Conservation (phyloP, 1,140 invertebrate genomes). For the Periplaneta americana region DNA sequence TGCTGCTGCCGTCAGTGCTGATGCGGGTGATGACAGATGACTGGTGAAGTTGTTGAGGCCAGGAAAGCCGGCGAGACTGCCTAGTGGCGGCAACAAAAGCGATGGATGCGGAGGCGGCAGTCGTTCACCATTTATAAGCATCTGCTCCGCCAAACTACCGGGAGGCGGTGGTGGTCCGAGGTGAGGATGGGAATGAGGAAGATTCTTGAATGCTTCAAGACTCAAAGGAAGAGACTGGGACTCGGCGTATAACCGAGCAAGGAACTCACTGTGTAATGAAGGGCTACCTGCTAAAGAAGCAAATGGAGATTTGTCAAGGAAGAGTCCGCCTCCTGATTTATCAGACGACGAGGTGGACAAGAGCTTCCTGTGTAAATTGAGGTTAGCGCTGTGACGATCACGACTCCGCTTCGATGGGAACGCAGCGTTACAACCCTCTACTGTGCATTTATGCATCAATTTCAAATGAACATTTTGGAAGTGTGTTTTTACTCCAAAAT, state of each 20-base stretch:
- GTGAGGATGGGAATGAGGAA: slow-evolving; percentile 28
- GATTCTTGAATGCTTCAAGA: slow-evolving; percentile 48
- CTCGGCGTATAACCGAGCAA: slow-evolving; percentile 77
- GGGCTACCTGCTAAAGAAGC: slow-evolving; percentile 43
- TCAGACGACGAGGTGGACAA: slow-evolving; percentile 62
- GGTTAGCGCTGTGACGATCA: slow-evolving; percentile 88
- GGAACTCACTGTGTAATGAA: slow-evolving; percentile 64
- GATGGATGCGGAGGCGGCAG: slow-evolving; percentile 40
- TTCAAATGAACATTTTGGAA: slow-evolving; percentile 95
- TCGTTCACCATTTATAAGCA: slow-evolving; percentile 39
- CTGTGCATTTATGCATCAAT: slow-evolving; percentile 91
- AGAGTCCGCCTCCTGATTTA: slow-evolving; percentile 27
- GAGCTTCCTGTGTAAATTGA: slow-evolving; percentile 85
- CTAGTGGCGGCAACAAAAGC: slow-evolving; percentile 42
- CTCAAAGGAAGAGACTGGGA: slow-evolving; percentile 48
- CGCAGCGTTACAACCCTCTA: slow-evolving; percentile 92
- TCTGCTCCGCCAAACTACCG: slow-evolving; percentile 32
- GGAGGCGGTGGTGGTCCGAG: slow-evolving; percentile 30
- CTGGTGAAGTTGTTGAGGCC: slow-evolving; percentile 8
- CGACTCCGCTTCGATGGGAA: slow-evolving; percentile 93
- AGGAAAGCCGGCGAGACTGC: slow-evolving; percentile 38
- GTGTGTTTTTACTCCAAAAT: slow-evolving; percentile 92
- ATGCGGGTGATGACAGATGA: neutral
- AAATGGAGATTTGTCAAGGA: slow-evolving; percentile 38
- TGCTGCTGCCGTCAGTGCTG: neutral